Evolutionary conservation across 2,113 vertebrate genomes (phyloP), one percentile per base, ranked within the genome.

Genomic region (Siphamia tubifer): DNA sequence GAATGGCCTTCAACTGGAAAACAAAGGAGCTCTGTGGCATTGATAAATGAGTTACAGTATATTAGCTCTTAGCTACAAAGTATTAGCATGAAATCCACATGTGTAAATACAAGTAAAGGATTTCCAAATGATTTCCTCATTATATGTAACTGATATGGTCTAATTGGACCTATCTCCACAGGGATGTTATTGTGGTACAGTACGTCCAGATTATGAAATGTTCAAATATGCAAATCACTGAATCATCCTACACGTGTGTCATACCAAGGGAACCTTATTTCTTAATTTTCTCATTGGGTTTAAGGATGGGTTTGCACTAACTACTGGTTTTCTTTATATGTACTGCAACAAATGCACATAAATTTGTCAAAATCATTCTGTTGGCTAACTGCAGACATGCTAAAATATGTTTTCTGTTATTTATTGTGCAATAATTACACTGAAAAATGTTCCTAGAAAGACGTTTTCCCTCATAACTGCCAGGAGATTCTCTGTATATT

Each of bases 351-450:
- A 57, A 56, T 38, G 12, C 40, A 36, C 20, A 11, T 36, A 13
- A 31, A 31, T 42, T 10, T 38, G 17, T 36, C 20, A 42, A n/a
- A 52, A 8, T 19, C 4, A 30, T 21, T 53, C 5, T 43, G 28
- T 16, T 30, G 42, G 39, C 31, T 45, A 15, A 36, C 23, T 44
- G 34, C 17, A 15, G 3, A 52, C 30, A 16, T 56, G 49, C 30
- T 5, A 32, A 2, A 40, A 62, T n/a, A 17, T 65, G 31, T 61
- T 62, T 45, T 35, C 10, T 38, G 11, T 30, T 2, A 11, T 40
- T 47, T 38, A 68, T 65, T 62, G 44, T 43, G 16, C 27, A 54
- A 44, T 48, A 44, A 56, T 60, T 32, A 6, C 68, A 9, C 15
- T n/a, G 21, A 42, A 15, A 44, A 32, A 21, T 5, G 2, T 57